Base-by-base conservation (phyloP, 2,113 vertebrate species). In the Trichomycterus rosablanca region DNA sequence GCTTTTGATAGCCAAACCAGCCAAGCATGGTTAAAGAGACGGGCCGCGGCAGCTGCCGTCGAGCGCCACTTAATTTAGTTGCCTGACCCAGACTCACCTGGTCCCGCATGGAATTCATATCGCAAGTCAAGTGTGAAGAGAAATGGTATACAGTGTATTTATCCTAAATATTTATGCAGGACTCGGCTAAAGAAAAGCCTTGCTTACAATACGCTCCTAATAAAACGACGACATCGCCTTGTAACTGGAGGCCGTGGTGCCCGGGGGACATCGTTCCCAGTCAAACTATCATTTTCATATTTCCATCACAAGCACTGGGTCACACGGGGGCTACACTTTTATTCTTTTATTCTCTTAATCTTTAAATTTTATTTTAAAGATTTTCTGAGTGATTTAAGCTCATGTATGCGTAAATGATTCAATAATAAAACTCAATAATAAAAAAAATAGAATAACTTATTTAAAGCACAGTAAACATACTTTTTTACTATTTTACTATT, bases 101-200 rank as follows among this genome's bases (percentile, higher is more conserved):
- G 91, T 87, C 83, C 92, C 88, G 88, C 90, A 92, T 92, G 89
- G 90, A 94, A 95, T 92, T 91, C 91, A 92, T 92, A 89, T 91
- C 87, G 89, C 90, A 91, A 93, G 89, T 93, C 91, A 93, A 94
- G 89, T 95, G 92, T 95, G 87, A 93, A 92, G 80, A 84, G 84
- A 96, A 94, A 95, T 96, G 91, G 96, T 95, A 89, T 91, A 95
- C 80, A 92, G 92, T 95, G 93, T 95, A 90, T 95, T 92, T 86
- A 86, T 89, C 90, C 90, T 89, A 89, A 88, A 86, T 88, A 91
- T 93, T 94, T 94, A 96, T 93, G 83, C 90, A 86, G 89, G 90
- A 85, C 86, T 87, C 81, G 85, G 86, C 85, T 88, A 89, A 91
- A 87, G 89, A 85, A 87, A 88, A 88, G 89, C 88, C 88, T 87